Evolutionary conservation across 2,888 invertebrate species (phyloP), one percentile per base, ranked within the genome.

Genomic region (Cantharis lateralis): DNA sequence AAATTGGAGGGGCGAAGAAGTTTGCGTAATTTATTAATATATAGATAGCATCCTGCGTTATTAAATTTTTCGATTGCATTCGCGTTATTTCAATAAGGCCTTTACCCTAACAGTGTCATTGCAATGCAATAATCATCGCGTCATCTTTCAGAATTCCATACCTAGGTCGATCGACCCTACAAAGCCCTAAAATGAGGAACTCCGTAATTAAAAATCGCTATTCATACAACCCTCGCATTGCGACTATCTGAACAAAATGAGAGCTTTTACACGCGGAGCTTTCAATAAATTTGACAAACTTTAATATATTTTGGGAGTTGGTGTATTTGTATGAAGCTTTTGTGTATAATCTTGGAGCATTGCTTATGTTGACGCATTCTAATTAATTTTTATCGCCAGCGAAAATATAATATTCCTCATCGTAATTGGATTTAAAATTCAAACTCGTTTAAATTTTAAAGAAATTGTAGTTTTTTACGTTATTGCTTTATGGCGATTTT

Each of bases 161-260:
- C 75, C 75, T 78, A 70, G 61, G 77, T 78, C 79, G 80, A 71
- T 70, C 79, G 81, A 71, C 69, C 79, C 68, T 72, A 71, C 71
- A 73, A 62, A 75, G 70, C 78, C 79, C 68, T 61, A 77, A 75
- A 77, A 71, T 64, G 69, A 79, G 82, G 80, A 76, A 76, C 71
- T 79, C 71, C 80, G 80, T 83, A 83, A 83, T 83, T 83, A 83
- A 83, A 83, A 83, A 83, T 82, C 81, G 77, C 82, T 78, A 80
- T 82, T 81, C 77, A 79, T 71, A 74, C 72, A 78, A 78, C 81
- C 79, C 79, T 80, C 78, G 76, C 78, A 79, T 78, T 81, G 78
- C 77, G 80, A 77, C 75, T 78, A 74, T 78, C 79, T 71, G 75
- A 75, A 79, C 79, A 80, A 81, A 81, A 82, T 77, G 80, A 80